Evolutionary conservation across 2,888 invertebrate species (phyloP), one percentile per base, ranked within the genome.

Genomic region (Dichetophora obliterata): DNA sequence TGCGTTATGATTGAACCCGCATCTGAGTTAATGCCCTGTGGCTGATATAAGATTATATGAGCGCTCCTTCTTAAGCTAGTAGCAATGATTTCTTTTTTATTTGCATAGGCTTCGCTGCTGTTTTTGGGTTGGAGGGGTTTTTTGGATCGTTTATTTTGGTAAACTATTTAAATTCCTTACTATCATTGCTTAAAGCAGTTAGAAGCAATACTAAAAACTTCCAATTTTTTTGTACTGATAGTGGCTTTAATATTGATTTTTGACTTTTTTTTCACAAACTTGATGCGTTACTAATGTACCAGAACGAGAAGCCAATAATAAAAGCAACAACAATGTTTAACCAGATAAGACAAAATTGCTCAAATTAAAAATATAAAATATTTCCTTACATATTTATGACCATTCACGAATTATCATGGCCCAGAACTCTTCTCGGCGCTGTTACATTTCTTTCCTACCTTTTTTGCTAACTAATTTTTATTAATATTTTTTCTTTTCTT

Each of bases 1-100:
- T 72, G 43, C 61, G 50, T 48, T 34, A 59, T 72, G 72, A 72
- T 72, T 72, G 72, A 72, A 27, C 57, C 57, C 57, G 24, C 57
- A 59, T 43, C 43, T 43, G 14, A 43, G 43, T 43, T 43, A 43
- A 43, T 43, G 43, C 14, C 43, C 43, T 43, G 43, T 43, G 43
- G 43, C 43, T 43, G 43, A 43, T 43, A 6, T 43, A 43, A 43
- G 43, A 43, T 43, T 43, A 11, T 11, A 43, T 11, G 43, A 43
- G 11, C 43, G 3, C 14, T 43, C 14, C 43, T 14, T 43, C 2
- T 43, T 43, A 3, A 43, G 43, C 11, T 43, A 14, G 11, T 43
- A 11, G 43, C 11, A 11, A 43, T 43, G 8, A 8, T 43, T 43
- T 43, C 14, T 11, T 43, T 11, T 43, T 11, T 43, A 1, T 14